Evolutionary conservation across 2,888 invertebrate species (phyloP), one percentile per base, ranked within the genome.

Genomic region (Ypsolopha sequella): DNA sequence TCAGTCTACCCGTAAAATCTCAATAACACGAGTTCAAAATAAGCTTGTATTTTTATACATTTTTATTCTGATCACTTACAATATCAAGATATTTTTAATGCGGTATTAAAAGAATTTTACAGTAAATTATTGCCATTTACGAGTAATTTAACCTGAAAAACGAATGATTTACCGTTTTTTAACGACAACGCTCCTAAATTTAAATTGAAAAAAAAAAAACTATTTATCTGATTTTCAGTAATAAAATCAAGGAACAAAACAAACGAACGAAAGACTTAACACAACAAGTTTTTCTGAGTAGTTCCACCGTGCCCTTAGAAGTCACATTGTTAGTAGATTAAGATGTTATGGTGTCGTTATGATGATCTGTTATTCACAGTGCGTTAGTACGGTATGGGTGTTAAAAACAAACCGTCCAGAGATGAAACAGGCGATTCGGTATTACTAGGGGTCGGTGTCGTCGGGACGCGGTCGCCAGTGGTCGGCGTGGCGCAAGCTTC

Each of bases 351-450:
- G 9, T n/a, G 7, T 24, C 13, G 13, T 11, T 6, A 49, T 8
- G 7, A 11, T 13, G 36, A 14, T 34, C 10, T 41, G n/a, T 39
- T 36, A 43, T 39, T 14, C 35, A n/a, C 36, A 14, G 50, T 56
- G 56, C 51, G 65, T 67, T 65, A 65, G 61, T 65, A 49, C 11
- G 41, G 24, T 34, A 14, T 13, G 13, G 63, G 68, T 66, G 65
- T 67, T 65, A 68, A 69, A n/a, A 76, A 82, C 82, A 81, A 82
- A 84, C 84, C 82, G 74, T 81, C 81, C 62, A 80, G 63, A 62
- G 80, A 84, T 68, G 81, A 79, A 56, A 79, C 76, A 65, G 84
- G 80, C 61, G 84, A 81, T 60, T 80, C 80, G 60, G 78, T 80
- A 74, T 76, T 80, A 82, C 77, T 80, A 78, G 74, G 64, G 67